Percentiles rank a stretch among this genome's conserved stretches.
phyloP scores from a whole-genome alignment of 2,113 vertebrate genomes.

The Sceloporus undulatus region DNA sequence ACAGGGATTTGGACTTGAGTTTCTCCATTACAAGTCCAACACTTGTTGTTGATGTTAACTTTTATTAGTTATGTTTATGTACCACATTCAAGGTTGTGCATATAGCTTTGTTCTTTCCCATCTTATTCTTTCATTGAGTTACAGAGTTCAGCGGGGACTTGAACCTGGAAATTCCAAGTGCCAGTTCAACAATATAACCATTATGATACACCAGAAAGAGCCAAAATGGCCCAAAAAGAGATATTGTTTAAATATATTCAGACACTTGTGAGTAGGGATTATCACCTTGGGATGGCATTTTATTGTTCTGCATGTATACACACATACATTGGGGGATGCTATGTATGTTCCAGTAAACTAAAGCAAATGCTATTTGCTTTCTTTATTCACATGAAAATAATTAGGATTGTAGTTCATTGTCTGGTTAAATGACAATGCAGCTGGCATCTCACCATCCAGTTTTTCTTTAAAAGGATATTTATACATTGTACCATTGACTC shows the following conservation, averaged over 20 bases:
- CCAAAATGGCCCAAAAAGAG: neutral
- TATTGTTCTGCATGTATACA: neutral
- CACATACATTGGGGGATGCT: neutral
- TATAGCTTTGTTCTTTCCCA: too few relatives aligned
- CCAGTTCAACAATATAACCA: neutral
- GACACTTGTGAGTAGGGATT: neutral
- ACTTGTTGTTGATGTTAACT: too few relatives aligned
- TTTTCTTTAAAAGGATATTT: neutral
- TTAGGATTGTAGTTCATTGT: neutral
- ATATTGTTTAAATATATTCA: neutral
- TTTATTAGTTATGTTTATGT: too few relatives aligned
- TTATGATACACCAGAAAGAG: neutral
- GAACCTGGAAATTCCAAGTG: neutral
- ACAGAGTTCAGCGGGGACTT: neutral
- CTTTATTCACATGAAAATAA: slow-evolving; percentile 33
- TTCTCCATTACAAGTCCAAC: too few relatives aligned
- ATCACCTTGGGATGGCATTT: neutral
- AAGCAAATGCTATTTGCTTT: slow-evolving; percentile 11
- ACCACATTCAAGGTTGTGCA: too few relatives aligned
- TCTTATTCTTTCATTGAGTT: too few relatives aligned
- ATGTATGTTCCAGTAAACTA: neutral
- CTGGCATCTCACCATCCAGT: slow-evolving; percentile 36
- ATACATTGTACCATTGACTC: slow-evolving; percentile 12
- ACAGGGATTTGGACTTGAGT: too few relatives aligned
- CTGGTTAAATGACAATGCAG: slow-evolving; percentile 37